phyloP scores from a whole-genome alignment of 2,113 vertebrate species.

The Ammodytes dubius region DNA sequence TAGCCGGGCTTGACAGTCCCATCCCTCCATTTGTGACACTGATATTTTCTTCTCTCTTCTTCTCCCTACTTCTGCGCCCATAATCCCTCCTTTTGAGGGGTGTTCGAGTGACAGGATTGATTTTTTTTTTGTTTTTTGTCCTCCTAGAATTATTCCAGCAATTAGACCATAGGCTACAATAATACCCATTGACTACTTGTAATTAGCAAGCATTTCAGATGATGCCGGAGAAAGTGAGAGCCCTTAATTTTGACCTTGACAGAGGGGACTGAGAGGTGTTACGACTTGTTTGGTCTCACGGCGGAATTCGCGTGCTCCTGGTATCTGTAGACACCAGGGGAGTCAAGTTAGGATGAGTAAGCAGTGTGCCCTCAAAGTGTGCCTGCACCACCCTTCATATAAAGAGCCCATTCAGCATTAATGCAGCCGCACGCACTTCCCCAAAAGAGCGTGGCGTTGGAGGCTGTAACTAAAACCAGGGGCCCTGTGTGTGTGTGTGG shows the following conservation, averaged over 20 bases:
- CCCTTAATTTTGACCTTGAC: constrained; percentile 65
- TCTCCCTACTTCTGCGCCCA: constrained; percentile 64
- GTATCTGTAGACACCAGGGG: constrained; percentile 34
- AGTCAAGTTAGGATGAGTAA: constrained; percentile 73
- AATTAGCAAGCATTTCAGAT: constrained; percentile 76
- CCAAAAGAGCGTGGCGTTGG: constrained; percentile 9
- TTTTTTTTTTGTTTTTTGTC: constrained; percentile 68
- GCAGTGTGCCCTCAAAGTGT: constrained; percentile 61
- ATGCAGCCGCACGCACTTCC: background rate
- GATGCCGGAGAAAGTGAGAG: constrained; percentile 62
- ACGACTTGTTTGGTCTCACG: constrained; percentile 23
- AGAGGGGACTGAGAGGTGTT: constrained; percentile 24
- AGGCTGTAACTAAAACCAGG: constrained; percentile 23
- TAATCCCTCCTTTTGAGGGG: constrained; percentile 81
- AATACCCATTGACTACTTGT: constrained; percentile 72
- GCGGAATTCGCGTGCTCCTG: constrained; percentile 37
- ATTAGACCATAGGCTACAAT: constrained; percentile 74
- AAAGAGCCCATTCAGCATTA: constrained; percentile 50
- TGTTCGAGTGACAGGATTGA: constrained; percentile 62
- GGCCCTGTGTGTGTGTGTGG: background rate
- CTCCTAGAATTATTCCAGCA: constrained; percentile 73
- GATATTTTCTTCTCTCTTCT: constrained; percentile 24
- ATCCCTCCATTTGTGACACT: constrained; percentile 67
- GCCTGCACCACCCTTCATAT: constrained; percentile 30
- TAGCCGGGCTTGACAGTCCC: constrained; percentile 78